Conservation (phyloP, 1,140 invertebrate species). For the Drosophila nikananu region DNA sequence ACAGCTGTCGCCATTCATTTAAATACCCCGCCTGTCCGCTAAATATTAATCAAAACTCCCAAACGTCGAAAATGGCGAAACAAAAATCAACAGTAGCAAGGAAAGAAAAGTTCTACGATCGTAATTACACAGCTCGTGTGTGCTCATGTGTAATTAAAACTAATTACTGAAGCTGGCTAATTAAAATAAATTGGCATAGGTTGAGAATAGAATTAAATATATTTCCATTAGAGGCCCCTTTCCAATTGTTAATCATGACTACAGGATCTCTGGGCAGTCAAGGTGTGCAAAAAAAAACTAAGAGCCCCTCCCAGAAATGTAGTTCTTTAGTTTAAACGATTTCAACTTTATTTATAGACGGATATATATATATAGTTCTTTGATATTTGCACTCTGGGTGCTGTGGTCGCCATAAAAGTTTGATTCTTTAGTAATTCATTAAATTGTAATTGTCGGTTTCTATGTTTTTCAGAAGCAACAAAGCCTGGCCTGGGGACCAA, state of each 20-base stretch:
- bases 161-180: constrained; percentile 54
- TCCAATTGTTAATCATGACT: constrained; percentile 49
- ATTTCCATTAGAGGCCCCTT: constrained; percentile 32
- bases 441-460: constrained; percentile 26
- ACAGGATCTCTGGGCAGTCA: constrained; percentile 35
- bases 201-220: constrained; percentile 48
- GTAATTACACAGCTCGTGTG: constrained; percentile 45
- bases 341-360: constrained; percentile 62
- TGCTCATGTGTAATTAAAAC: constrained; percentile 46
- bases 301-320: constrained; percentile 28
- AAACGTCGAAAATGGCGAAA: constrained; percentile 1
- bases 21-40: constrained; percentile 10
- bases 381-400: constrained; percentile 25
- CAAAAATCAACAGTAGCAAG: constrained; percentile 4
- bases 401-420: constrained; percentile 16
- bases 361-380: constrained; percentile 26
- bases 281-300: constrained; percentile 10
- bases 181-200: constrained; percentile 59
- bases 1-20: constrained; percentile 48
- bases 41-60: constrained; percentile 20
- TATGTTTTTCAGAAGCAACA: constrained; percentile 46
- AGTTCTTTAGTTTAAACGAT: constrained; percentile 36
- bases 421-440: not conserved
- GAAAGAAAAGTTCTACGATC: constrained; percentile 15
- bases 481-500: constrained; percentile 61